A percentile compares a stretch with the other conserved stretches of the same genome.
Evolutionary conservation across 2,113 vertebrate species (phyloP).

Genomic region (Neolamprologus caudopunctatus): DNA sequence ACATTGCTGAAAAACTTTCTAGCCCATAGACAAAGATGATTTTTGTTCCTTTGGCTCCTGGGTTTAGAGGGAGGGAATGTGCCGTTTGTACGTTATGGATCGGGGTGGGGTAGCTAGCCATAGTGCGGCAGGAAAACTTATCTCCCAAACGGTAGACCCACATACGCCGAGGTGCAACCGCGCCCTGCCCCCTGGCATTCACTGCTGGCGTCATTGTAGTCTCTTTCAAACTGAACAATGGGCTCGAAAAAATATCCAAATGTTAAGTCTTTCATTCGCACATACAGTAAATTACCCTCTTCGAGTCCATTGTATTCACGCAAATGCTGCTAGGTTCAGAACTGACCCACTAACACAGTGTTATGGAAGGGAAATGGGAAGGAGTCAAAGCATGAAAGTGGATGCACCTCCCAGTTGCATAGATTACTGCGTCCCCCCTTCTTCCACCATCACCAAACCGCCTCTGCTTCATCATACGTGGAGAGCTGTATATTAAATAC

Average conservation of each 20-base stretch:
- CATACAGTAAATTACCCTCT: not conserved
- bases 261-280: not conserved
- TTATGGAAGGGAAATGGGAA: not conserved
- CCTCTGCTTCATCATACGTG: not conserved
- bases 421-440: not conserved
- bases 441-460: not conserved
- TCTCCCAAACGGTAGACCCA: constrained; percentile 21
- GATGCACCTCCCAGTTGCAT: not conserved
- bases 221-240: not conserved
- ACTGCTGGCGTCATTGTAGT: not conserved
- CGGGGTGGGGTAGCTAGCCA: constrained; percentile 50
- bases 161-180: constrained; percentile 49
- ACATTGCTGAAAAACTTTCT: not conserved
- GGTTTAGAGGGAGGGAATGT: not conserved
- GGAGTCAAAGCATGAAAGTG: not conserved
- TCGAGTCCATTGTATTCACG: not conserved
- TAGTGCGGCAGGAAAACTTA: constrained; percentile 56
- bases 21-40: not conserved
- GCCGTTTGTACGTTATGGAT: not conserved
- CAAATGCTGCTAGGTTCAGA: not conserved
- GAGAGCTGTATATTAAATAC: not conserved
- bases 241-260: not conserved
- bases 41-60: not conserved
- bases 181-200: constrained; percentile 52
- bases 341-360: constrained; percentile 8